Evolutionary conservation across 2,797 vertebrate genomes (phyloP), one percentile per base, ranked within the genome.

Genomic region (Vultur gryphus): DNA sequence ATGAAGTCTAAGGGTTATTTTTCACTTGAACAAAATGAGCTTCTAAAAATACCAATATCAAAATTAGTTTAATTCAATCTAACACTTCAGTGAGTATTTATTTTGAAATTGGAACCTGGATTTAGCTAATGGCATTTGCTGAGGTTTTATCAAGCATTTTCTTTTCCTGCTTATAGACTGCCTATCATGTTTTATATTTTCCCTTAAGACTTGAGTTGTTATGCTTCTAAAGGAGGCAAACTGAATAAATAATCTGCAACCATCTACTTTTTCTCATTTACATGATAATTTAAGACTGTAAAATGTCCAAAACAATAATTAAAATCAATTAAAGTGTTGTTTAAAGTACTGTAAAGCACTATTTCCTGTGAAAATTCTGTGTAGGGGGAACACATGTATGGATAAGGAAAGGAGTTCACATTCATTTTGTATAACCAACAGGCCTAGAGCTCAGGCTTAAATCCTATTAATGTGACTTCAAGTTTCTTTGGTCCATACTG

Each of bases 301-400:
- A 87, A 41, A 81, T 82, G 6, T 16, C 18, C 39, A 73, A 78
- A 81, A 2, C 3, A 35, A 31, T 21, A 66, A 66, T 62, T 73
- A 73, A 55, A 91, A 37, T 61, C 5, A 43, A 79, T 71, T 3
- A 21, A 71, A 43, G 0, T 48, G 21, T 46, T 75, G 17, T 43
- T 84, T 75, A 46, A 82, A 82, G 7, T 70, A 51, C 4, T 51
- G 7, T 52, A 46, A 93, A 79, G 3, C 4, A 51, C 41, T 59
- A 26, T 67, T 80, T 92, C 29, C 13, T 64, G 4, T 80, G 44
- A 55, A 61, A 46, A 26, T 29, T 67, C n/a, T 72, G 14, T 48
- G 11, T 43, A 43, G 11, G 5, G 5, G 7, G 6, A 82, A 39
- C 4, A 17, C 0, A 3, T 24, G 3, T 46, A 58, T 6, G 3